These are phyloP conservation scores for Cebidichthys violaceus DNA, from an alignment of 2,113 vertebrate species.

Conservation along the genomic window DNA sequence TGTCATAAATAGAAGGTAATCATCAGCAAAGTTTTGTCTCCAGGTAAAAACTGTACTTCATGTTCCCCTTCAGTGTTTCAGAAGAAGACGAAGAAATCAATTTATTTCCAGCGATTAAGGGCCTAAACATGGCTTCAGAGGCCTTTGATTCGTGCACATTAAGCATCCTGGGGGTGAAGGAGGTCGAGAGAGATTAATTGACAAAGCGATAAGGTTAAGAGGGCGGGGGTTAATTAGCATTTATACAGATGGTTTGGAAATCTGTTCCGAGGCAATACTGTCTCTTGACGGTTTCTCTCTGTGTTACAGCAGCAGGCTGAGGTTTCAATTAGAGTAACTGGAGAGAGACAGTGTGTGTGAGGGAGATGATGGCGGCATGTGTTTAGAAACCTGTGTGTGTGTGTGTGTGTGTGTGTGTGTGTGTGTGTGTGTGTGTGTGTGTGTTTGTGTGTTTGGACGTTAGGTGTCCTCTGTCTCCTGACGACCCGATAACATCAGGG, in stretches of 20 bases:
- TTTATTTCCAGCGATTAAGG: too few relatives aligned
- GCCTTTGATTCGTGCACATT: not conserved
- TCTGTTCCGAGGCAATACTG: too few relatives aligned
- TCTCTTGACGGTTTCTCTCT: too few relatives aligned
- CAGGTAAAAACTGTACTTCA: not conserved
- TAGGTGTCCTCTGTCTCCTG: constrained; percentile 39
- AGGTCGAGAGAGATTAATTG: too few relatives aligned
- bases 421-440: constrained; percentile 12
- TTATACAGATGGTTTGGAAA: too few relatives aligned
- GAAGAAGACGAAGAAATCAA: too few relatives aligned
- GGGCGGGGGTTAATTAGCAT: too few relatives aligned
- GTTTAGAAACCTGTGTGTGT: constrained; percentile 36
- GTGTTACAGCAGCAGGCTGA: too few relatives aligned
- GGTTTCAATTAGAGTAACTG: too few relatives aligned
- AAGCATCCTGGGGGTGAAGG: not conserved
- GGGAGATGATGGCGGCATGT: not conserved
- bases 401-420: constrained; percentile 13
- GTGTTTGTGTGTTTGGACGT: constrained; percentile 41
- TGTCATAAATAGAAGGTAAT: not conserved
- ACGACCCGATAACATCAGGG: constrained; percentile 48
- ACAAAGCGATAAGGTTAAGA: too few relatives aligned
- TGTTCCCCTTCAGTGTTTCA: not conserved
- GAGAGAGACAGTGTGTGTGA: constrained; percentile 6
- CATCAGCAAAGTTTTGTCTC: not conserved
- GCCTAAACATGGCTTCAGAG: not conserved